phyloP scores from a whole-genome alignment of 2,113 vertebrate genomes.

The Laticauda colubrina region DNA sequence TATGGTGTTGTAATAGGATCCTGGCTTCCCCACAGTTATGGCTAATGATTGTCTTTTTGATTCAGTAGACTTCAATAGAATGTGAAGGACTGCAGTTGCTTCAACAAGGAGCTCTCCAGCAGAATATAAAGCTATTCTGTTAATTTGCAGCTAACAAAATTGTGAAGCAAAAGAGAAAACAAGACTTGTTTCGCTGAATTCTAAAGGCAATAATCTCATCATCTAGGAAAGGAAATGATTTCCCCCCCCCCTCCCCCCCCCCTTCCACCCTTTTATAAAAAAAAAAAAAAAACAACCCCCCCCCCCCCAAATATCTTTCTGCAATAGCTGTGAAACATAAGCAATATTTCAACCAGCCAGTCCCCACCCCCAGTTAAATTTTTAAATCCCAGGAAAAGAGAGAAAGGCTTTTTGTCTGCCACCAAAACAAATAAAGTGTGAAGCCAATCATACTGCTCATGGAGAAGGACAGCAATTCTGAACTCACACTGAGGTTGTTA shows the following conservation, averaged over 20 bases:
- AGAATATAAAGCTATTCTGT: too few species aligned
- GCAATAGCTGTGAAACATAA: not conserved
- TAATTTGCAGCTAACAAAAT: not conserved
- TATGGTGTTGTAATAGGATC: not conserved
- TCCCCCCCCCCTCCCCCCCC: rapidly evolving
- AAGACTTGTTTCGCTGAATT: not conserved
- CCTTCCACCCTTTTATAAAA: too few species aligned
- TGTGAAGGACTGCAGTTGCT: not conserved
- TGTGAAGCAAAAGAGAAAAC: not conserved
- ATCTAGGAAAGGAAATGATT: not conserved
- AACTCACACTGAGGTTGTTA: not conserved
- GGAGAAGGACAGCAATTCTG: not conserved
- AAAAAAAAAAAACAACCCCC: too few species aligned
- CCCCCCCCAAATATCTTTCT: not conserved
- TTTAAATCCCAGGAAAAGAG: not conserved
- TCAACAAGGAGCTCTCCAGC: not conserved
- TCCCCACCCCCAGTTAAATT: not conserved
- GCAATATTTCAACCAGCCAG: not conserved
- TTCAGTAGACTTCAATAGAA: too few species aligned
- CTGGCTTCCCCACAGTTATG: not conserved
- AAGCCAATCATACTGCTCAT: not conserved
- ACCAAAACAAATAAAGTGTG: not conserved
- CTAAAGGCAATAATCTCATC: not conserved
- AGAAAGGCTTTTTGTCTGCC: not conserved
- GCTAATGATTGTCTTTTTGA: not conserved